Evolutionary conservation across 2,113 vertebrate genomes (phyloP), one percentile per base, ranked within the genome.

Genomic region (Clupea harengus): DNA sequence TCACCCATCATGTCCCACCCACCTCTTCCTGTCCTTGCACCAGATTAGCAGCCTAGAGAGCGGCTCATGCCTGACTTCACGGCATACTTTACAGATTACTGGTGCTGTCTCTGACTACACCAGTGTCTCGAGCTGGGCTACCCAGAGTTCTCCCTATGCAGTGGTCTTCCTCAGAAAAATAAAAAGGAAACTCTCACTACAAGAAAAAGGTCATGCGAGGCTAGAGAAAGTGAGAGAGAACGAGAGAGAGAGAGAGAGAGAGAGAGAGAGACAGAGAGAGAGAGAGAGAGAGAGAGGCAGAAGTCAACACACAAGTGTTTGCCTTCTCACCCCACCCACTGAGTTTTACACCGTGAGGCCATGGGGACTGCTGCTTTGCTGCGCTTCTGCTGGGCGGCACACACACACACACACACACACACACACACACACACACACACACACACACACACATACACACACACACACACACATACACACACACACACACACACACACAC

Each of bases 1-100:
- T 97, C 96, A 96, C 93, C 91, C 90, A 90, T 50, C 64, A 32
- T 67, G 86, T 85, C 86, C 87, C 88, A 50, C 89, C 89, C 88
- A 90, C 89, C 78, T 88, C 95, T 92, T 90, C 91, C 89, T 87
- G 88, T 86, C 88, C 86, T 85, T 81, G 85, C 84, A 84, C 84
- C 84, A 89, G 85, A 88, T 90, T 87, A 85, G 82, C 9, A 81
- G 89, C 64, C 84, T 64, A 10, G 46, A 83, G 87, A 85, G 85
- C 87, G 85, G 85, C 86, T 87, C 88, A 89, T 83, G 83, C 84
- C 86, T 88, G 83, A 86, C 89, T 86, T 81, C 86, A 90, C 86
- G 83, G 82, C 89, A 90, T 91, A 83, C 87, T 89, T 90, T 81
- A 81, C 87, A 88, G 84, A 90, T 91, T 89, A 91, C 84, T 84